Conservation (phyloP, 2,797 vertebrate species). For the Columba guinea region DNA sequence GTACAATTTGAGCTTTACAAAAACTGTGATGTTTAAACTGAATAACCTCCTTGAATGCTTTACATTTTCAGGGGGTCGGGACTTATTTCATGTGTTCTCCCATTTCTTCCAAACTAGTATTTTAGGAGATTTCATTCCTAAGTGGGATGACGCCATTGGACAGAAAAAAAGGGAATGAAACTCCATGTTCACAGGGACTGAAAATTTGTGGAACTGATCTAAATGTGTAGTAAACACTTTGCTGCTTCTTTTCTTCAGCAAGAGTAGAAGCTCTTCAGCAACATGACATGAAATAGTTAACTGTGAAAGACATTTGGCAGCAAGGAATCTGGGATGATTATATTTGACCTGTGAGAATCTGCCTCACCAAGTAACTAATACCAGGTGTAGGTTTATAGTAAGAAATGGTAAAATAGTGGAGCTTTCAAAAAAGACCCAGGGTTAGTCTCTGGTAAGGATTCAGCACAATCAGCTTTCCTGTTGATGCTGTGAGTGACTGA, state of each 20-base stretch:
- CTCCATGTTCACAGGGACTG: not conserved
- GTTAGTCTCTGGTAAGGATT: not conserved
- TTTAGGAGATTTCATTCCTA: not conserved
- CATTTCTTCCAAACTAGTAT: not conserved
- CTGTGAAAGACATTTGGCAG: not conserved
- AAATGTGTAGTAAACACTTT: not conserved
- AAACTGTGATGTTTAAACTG: not conserved
- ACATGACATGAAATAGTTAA: not conserved
- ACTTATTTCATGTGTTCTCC: not conserved
- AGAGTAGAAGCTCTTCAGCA: not conserved
- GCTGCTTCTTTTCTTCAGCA: not conserved
- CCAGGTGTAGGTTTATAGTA: not conserved
- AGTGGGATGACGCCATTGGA: not conserved
- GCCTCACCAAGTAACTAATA: not conserved
- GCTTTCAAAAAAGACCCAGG: not conserved
- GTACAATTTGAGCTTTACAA: not conserved
- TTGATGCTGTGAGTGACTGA: not conserved
- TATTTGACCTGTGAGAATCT: not conserved
- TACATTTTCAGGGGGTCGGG: not conserved
- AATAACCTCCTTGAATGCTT: not conserved
- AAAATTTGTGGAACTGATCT: not conserved
- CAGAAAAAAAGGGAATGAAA: not conserved
- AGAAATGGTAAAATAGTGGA: not conserved
- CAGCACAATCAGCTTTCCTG: not conserved
- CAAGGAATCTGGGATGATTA: not conserved